Conservation (phyloP, 2,797 vertebrate species). For the Austrolebias charrua region DNA sequence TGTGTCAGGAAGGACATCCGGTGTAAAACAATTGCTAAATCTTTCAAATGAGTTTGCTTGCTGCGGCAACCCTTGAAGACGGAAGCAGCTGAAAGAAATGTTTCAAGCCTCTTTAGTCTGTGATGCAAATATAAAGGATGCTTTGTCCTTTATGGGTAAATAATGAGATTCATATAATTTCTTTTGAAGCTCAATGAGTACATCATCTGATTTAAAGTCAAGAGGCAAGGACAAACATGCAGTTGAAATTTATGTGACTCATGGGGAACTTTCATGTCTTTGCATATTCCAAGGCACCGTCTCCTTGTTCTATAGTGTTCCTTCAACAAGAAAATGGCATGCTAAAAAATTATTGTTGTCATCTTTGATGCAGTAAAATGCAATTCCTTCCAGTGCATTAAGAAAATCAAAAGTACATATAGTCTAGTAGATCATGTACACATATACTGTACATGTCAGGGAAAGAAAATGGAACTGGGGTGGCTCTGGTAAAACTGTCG, state of each 20-base stretch:
- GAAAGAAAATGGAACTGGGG: conserved; percentile 1
- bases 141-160: not conserved
- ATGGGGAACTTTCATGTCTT: not conserved
- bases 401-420: not conserved
- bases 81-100: not conserved
- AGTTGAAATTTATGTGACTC: conserved; percentile 15
- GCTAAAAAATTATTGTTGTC: conserved; percentile 1
- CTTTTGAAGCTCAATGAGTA: conserved; percentile 12
- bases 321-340: not conserved
- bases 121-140: conserved; percentile 12
- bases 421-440: not conserved
- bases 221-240: not conserved
- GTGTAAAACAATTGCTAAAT: no score
- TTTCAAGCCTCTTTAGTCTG: not conserved
- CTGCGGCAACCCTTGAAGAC: no score
- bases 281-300: not conserved
- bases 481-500: conserved; percentile 8
- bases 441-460: not conserved
- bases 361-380: conserved; percentile 5
- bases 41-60: no score
- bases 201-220: conserved; percentile 15
- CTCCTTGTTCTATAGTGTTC: conserved; percentile 6
- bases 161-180: conserved; percentile 12
- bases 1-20: no score
- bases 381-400: not conserved